Base-by-base conservation (phyloP, 1,140 invertebrate genomes). In the Bombyx mandarina region DNA sequence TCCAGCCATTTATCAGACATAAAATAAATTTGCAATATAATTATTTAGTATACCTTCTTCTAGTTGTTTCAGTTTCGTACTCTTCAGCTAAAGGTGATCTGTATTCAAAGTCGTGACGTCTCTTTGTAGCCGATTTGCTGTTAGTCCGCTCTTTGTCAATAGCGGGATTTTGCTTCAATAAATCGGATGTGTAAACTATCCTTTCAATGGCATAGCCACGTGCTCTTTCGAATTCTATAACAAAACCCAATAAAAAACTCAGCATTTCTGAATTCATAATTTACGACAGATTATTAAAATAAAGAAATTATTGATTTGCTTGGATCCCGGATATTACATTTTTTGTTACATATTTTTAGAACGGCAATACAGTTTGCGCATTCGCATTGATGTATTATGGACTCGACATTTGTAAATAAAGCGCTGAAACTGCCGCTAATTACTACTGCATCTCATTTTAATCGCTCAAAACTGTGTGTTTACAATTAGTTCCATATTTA, bases 191-290 rank as follows among this genome's bases (percentile, higher is more conserved):
- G 63, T 90, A 91, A 57, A 76, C 88, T 8, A 84, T 63, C 43
- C 90, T 86, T 67, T 90, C 91, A 46, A 93, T 91, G 45, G 84
- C 51, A 63, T 93, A 90, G 0, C 91, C 92, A 7, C 92, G 89
- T 4, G 91, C 91, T 10, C 73, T 75, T 60, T 89, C 77, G 67
- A 92, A 92, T 52, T 70, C 92, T 93, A 70, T 26, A 86, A 86
- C 65, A 82, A 52, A 12, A 45, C 43, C 26, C 2, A 35, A 35
- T 35, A 35, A 5, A 35, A 35, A 35, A 35, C 26, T 35, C 26
- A 35, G 2, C 4, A 35, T 49, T 49, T 10, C 7, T 7, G 7
- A 49, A 3, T 18, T 6, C 47, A 6, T 12, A 6, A 10, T 22
- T 50, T 12, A 12, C 4, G 48, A 18, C n/a, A 26, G 10, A 18